Conservation (phyloP, 2,797 vertebrate species). For the Crocodylus rhombifer region DNA sequence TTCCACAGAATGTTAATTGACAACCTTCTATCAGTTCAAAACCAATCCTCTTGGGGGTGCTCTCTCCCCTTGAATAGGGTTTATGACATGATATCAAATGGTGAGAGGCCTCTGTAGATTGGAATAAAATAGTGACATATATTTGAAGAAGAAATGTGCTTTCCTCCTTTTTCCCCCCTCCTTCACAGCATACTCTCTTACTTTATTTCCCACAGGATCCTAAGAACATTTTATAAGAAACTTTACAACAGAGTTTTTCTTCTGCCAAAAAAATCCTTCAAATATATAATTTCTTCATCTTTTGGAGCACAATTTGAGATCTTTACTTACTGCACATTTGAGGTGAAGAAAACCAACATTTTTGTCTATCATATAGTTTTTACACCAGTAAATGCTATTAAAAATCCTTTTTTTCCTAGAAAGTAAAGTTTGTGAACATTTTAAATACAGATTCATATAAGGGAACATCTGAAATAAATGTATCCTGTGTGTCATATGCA, state of each 20-base stretch:
- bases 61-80: constrained; percentile 64
- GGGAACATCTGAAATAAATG: too few relatives aligned
- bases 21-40: constrained; percentile 38
- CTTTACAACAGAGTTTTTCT: constrained; percentile 46
- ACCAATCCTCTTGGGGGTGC: constrained; percentile 77
- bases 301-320: constrained; percentile 1
- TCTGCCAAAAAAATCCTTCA: constrained; percentile 62
- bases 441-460: background rate
- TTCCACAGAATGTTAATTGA: background rate
- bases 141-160: constrained; percentile 31
- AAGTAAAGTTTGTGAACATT: background rate
- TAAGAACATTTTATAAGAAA: constrained; percentile 36
- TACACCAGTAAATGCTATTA: background rate
- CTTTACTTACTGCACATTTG: constrained; percentile 34
- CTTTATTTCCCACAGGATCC: constrained; percentile 65
- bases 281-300: background rate
- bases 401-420: background rate
- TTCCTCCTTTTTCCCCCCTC: background rate
- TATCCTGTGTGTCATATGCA: too few relatives aligned
- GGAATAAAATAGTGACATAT: constrained; percentile 55
- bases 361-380: background rate
- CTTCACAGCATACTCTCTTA: constrained; percentile 55
- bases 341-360: background rate
- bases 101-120: constrained; percentile 42
- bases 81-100: background rate